Conservation (phyloP, 1,140 invertebrate species). For the Zophobas atratus region DNA sequence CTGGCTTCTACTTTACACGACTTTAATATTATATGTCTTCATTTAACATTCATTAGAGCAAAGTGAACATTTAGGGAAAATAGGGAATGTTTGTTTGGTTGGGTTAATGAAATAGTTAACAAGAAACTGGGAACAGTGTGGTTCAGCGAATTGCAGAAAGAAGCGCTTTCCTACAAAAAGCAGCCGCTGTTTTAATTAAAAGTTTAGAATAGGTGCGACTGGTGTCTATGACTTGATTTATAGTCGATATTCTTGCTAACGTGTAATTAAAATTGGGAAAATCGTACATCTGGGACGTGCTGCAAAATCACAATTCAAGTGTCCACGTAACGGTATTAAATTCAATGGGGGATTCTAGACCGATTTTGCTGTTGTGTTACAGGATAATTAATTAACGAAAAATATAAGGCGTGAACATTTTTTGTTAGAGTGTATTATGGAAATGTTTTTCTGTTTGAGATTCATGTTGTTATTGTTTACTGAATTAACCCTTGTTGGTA, state of each 20-base stretch:
- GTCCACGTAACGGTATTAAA: not conserved
- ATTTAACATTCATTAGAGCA: slow-evolving; percentile 30
- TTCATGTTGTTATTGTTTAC: too few relatives aligned
- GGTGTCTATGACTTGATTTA: slow-evolving; percentile 44
- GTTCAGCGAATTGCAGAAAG: slow-evolving; percentile 38
- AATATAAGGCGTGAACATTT: too few relatives aligned
- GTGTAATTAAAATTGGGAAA: slow-evolving; percentile 21
- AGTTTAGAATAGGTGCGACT: slow-evolving; percentile 38
- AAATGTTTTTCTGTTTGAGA: too few relatives aligned
- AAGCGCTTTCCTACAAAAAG: slow-evolving; percentile 32
- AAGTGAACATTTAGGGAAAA: slow-evolving; percentile 42
- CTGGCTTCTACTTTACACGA: slow-evolving; percentile 1
- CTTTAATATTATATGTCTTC: slow-evolving; percentile 11
- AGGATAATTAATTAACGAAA: too few relatives aligned
- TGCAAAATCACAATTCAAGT: not conserved
- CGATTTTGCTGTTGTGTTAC: too few relatives aligned
- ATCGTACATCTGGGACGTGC: slow-evolving; percentile 10
- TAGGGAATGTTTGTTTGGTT: slow-evolving; percentile 45
- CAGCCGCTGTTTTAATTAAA: slow-evolving; percentile 43
- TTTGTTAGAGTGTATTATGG: too few relatives aligned
- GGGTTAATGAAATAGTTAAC: slow-evolving; percentile 46
- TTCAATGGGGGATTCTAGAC: not conserved
- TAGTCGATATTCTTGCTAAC: slow-evolving; percentile 31
- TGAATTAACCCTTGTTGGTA: too few relatives aligned
- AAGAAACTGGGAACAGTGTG: slow-evolving; percentile 41